phyloP scores from a whole-genome alignment of 2,797 vertebrate species.

The Sebastes vulpes region DNA sequence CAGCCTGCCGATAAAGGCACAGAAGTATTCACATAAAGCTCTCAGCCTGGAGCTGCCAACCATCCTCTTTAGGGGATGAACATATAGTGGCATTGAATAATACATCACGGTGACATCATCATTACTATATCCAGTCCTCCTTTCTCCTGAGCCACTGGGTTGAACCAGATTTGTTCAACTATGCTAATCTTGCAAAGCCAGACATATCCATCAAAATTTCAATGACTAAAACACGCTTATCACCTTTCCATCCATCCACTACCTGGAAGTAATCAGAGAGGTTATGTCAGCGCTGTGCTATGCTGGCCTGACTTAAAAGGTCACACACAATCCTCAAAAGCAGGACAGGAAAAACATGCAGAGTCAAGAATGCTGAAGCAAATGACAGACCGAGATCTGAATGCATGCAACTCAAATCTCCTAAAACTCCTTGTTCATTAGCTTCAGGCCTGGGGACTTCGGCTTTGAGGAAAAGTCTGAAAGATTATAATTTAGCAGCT shows the following conservation, averaged over 20 bases:
- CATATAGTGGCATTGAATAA: constrained; percentile 36
- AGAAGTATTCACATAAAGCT: constrained; percentile 17
- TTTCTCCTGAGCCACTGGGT: constrained; percentile 16
- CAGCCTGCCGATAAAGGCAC: neutral
- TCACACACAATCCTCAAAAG: constrained; percentile 30
- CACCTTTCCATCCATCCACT: neutral
- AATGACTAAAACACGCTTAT: neutral
- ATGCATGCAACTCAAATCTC: constrained; percentile 17
- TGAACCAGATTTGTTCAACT: neutral
- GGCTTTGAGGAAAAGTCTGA: constrained; percentile 5
- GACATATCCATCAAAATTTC: neutral
- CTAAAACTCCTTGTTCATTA: constrained; percentile 13
- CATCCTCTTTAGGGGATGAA: constrained; percentile 1
- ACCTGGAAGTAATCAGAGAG: neutral
- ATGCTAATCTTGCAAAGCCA: constrained; percentile 6
- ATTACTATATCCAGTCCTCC: neutral
- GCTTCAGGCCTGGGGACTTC: constrained; percentile 6
- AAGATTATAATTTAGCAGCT: neutral
- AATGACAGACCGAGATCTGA: constrained; percentile 14
- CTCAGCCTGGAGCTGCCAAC: constrained; percentile 26
- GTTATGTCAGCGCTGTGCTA: constrained; percentile 6
- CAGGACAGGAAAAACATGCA: constrained; percentile 24
- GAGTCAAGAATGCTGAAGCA: constrained; percentile 22
- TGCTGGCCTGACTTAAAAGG: constrained; percentile 19
- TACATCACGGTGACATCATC: constrained; percentile 25